Percentiles rank a stretch among this genome's conserved stretches.
Evolutionary conservation across 1,140 invertebrate genomes (phyloP).

Genomic region (Monomorium pharaonis): DNA sequence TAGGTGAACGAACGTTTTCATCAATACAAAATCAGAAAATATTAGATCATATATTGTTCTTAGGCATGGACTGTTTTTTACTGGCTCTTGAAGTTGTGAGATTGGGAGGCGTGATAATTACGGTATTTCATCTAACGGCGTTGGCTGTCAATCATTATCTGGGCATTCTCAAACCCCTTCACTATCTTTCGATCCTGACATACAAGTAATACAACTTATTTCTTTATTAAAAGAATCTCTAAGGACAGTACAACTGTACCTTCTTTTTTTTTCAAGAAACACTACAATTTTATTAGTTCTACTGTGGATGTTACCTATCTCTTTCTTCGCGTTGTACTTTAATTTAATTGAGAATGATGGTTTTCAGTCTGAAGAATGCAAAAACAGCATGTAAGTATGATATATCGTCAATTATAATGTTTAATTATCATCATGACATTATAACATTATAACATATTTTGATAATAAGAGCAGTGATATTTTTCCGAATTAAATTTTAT

Average conservation of each 20-base stretch:
- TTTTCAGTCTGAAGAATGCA: slow-evolving; percentile 21
- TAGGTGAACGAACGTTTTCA: neutral
- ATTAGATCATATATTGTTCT: neutral
- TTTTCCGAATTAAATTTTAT: neutral
- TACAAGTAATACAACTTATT: slow-evolving; percentile 63
- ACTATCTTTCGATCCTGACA: slow-evolving; percentile 87
- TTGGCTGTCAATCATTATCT: slow-evolving; percentile 90
- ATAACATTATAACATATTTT: neutral
- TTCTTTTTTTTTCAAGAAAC: slow-evolving; percentile 12
- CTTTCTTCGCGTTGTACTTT: slow-evolving; percentile 29
- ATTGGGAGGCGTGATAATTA: slow-evolving; percentile 86
- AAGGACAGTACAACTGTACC: neutral
- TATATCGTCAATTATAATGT: neutral
- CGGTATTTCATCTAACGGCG: slow-evolving; percentile 88
- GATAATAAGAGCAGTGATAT: neutral
- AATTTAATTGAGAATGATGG: slow-evolving; percentile 19
- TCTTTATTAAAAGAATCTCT: neutral
- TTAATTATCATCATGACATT: neutral
- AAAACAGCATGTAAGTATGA: slow-evolving; percentile 2
- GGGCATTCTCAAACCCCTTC: slow-evolving; percentile 87
- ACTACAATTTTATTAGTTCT: slow-evolving; percentile 17
- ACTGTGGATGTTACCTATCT: slow-evolving; percentile 22
- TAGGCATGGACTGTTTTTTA: slow-evolving; percentile 74
- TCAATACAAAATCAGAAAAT: neutral
- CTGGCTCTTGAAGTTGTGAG: slow-evolving; percentile 85